Evolutionary conservation across 2,888 invertebrate species (phyloP).

Genomic region (Xanthorhoe designata): DNA sequence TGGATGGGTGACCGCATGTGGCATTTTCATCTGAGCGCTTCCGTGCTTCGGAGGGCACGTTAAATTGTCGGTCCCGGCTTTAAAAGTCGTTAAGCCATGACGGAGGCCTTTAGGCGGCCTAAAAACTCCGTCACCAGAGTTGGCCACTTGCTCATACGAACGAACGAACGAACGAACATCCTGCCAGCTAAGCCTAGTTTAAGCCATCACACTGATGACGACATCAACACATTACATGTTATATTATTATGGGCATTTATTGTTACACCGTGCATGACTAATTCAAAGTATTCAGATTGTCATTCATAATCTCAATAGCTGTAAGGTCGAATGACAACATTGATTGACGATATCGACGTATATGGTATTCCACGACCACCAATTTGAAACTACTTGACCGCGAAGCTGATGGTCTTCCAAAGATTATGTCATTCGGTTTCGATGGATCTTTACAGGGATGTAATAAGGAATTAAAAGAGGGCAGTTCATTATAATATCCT

Average conservation of each 20-base stretch:
- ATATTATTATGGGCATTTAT: conserved; percentile 4
- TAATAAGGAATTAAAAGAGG: conserved; percentile 4
- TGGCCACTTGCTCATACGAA: too few relatives aligned
- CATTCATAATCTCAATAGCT: conserved; percentile 7
- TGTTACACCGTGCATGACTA: conserved; percentile 3
- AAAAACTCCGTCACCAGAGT: too few relatives aligned
- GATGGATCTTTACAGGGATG: background rate
- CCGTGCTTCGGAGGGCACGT: too few relatives aligned
- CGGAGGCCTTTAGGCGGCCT: too few relatives aligned
- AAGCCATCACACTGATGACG: background rate
- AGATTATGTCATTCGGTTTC: conserved; percentile 20
- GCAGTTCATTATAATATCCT: too few relatives aligned
- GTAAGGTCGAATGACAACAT: conserved; percentile 28
- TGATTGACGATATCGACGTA: conserved; percentile 9
- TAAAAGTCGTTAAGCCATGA: too few relatives aligned
- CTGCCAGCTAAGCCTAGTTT: too few relatives aligned
- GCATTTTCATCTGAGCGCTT: too few relatives aligned
- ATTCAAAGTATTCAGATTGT: conserved; percentile 8
- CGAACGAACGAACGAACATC: too few relatives aligned
- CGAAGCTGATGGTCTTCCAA: conserved; percentile 10
- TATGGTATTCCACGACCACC: background rate
- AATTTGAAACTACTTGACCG: background rate
- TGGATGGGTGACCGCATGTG: too few relatives aligned
- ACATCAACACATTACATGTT: background rate
- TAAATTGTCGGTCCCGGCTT: too few relatives aligned